Conservation (phyloP, 2,888 invertebrate species). For the Cecidostiba fungosa region DNA sequence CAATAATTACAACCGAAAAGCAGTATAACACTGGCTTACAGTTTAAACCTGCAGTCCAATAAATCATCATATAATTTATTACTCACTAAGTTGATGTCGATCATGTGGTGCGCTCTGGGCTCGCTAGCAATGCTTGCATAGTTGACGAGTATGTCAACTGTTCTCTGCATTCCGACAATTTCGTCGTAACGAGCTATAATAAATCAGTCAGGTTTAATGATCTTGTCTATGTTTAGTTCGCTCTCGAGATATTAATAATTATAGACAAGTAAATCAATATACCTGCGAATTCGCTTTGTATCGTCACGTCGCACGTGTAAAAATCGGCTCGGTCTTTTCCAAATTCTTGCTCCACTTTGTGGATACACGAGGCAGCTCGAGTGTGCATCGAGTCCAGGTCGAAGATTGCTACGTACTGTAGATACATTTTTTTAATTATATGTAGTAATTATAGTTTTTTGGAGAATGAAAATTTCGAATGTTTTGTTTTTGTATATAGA, state of each 20-base stretch:
- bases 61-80: not conserved
- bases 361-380: slow-evolving; percentile 74
- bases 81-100: slow-evolving; percentile 76
- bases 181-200: slow-evolving; percentile 75
- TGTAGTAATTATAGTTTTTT: too few species aligned
- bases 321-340: slow-evolving; percentile 81
- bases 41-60: too few species aligned
- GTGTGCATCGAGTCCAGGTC: slow-evolving; percentile 79
- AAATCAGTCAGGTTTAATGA: not conserved
- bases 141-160: slow-evolving; percentile 82
- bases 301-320: slow-evolving; percentile 82
- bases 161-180: slow-evolving; percentile 69
- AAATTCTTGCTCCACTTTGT: slow-evolving; percentile 79
- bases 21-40: too few species aligned
- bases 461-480: not conserved
- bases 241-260: not conserved
- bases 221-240: not conserved
- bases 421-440: not conserved
- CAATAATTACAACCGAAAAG: too few species aligned
- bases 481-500: not conserved
- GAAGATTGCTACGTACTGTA: slow-evolving; percentile 76
- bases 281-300: slow-evolving; percentile 62
- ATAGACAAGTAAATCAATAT: not conserved
- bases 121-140: slow-evolving; percentile 75
- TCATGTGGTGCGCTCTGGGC: slow-evolving; percentile 64